phyloP scores from a whole-genome alignment of 2,888 invertebrate genomes.

The Tenthredo distinguenda region DNA sequence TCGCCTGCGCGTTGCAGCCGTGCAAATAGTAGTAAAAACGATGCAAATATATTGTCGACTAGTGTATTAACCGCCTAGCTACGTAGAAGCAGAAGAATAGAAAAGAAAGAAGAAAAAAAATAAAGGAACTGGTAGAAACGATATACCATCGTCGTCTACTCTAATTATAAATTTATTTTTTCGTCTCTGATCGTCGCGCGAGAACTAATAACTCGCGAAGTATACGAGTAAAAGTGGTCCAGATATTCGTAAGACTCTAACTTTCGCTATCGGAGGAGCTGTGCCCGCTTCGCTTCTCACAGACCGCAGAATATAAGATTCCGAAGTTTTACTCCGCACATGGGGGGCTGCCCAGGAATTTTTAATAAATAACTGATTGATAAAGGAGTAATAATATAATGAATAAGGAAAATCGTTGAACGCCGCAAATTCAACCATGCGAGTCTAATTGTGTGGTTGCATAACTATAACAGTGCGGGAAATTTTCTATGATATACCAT shows the following conservation, averaged over 20 bases:
- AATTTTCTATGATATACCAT: not conserved
- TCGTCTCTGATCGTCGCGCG: too few relatives aligned
- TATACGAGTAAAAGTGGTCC: not conserved
- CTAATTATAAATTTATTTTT: too few relatives aligned
- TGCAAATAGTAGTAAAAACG: slow-evolving; percentile 4
- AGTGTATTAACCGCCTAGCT: too few relatives aligned
- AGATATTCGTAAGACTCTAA: not conserved
- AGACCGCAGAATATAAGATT: not conserved
- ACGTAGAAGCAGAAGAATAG: too few relatives aligned
- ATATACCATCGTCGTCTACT: too few relatives aligned
- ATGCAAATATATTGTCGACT: not conserved
- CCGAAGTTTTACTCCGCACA: too few relatives aligned
- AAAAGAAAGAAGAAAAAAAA: too few relatives aligned
- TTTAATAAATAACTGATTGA: not conserved
- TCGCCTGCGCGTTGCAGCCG: not conserved
- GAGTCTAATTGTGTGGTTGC: not conserved
- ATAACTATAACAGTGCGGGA: not conserved
- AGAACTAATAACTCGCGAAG: too few relatives aligned
- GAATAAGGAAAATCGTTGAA: not conserved
- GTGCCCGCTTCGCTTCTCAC: not conserved
- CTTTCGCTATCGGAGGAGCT: not conserved
- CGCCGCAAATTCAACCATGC: not conserved
- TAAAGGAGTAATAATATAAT: not conserved
- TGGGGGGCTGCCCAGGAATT: not conserved
- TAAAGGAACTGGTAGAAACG: too few relatives aligned